Conservation (phyloP, 2,797 vertebrate species). For the Enteromius fasciolatus region DNA sequence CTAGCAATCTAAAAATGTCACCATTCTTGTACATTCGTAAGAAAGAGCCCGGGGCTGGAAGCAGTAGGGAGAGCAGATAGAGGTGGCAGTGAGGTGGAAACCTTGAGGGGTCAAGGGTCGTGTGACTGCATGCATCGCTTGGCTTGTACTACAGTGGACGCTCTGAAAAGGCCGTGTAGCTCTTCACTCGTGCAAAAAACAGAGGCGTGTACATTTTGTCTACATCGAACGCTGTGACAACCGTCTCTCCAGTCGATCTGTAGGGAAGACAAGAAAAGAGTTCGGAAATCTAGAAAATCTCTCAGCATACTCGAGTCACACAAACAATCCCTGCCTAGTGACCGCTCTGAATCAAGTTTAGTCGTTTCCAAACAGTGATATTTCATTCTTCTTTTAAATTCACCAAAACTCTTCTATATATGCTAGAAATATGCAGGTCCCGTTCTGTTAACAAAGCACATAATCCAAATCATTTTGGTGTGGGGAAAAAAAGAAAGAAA, state of each 20-base stretch:
- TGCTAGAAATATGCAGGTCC: too few relatives aligned
- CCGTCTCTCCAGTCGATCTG: slow-evolving; percentile 92
- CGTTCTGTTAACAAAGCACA: neutral
- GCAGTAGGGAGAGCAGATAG: neutral
- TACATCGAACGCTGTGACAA: slow-evolving; percentile 91
- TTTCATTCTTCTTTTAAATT: neutral
- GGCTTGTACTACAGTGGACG: slow-evolving; percentile 84
- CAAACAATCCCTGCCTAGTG: neutral
- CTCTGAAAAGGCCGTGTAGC: slow-evolving; percentile 93
- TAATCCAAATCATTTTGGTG: neutral
- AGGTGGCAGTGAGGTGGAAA: slow-evolving; percentile 1
- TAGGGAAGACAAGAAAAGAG: slow-evolving; percentile 50
- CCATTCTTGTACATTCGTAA: slow-evolving; percentile 49
- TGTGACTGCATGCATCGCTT: slow-evolving; percentile 50
- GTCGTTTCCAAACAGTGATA: neutral
- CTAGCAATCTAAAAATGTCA: slow-evolving; percentile 21
- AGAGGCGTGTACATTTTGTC: slow-evolving; percentile 96
- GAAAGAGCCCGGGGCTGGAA: slow-evolving; percentile 46
- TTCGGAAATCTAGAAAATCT: slow-evolving; percentile 1
- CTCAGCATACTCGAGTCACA: neutral
- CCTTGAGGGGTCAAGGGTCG: slow-evolving; percentile 23
- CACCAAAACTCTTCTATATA: neutral
- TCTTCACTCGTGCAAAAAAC: slow-evolving; percentile 95
- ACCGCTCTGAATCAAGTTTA: neutral
- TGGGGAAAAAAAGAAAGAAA: too few relatives aligned